Evolutionary conservation across 2,797 vertebrate species (phyloP).

Genomic region (Halcyon leucocephala): DNA sequence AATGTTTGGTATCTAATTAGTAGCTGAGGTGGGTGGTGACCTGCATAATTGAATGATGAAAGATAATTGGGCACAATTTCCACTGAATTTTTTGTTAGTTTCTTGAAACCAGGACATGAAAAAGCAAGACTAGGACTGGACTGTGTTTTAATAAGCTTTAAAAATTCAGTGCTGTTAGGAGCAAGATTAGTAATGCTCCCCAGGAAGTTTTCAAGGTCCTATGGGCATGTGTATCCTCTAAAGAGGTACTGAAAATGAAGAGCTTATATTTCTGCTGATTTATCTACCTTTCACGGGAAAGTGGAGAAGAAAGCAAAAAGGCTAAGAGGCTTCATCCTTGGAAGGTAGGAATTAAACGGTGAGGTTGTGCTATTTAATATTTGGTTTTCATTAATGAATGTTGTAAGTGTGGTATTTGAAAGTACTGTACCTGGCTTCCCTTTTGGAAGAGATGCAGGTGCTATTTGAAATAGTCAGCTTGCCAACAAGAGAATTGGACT

Average conservation of each 20-base stretch:
- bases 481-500: constrained; percentile 24
- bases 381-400: neutral
- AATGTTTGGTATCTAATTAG: neutral
- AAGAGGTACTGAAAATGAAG: constrained; percentile 39
- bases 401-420: constrained; percentile 17
- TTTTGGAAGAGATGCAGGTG: constrained; percentile 10
- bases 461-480: neutral
- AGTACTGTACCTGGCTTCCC: neutral
- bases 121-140: constrained; percentile 3
- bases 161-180: neutral
- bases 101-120: constrained; percentile 8
- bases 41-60: neutral
- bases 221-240: neutral
- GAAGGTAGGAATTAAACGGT: constrained; percentile 1
- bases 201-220: constrained; percentile 29
- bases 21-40: neutral
- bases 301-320: constrained; percentile 19
- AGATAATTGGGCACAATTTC: neutral
- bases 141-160: neutral
- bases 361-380: neutral
- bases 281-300: constrained; percentile 12
- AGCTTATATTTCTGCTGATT: constrained; percentile 38
- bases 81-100: neutral
- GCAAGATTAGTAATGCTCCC: constrained; percentile 18
- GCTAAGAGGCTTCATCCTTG: neutral